phyloP scores from a whole-genome alignment of 2,797 vertebrate species.

The Sebastes dallii region DNA sequence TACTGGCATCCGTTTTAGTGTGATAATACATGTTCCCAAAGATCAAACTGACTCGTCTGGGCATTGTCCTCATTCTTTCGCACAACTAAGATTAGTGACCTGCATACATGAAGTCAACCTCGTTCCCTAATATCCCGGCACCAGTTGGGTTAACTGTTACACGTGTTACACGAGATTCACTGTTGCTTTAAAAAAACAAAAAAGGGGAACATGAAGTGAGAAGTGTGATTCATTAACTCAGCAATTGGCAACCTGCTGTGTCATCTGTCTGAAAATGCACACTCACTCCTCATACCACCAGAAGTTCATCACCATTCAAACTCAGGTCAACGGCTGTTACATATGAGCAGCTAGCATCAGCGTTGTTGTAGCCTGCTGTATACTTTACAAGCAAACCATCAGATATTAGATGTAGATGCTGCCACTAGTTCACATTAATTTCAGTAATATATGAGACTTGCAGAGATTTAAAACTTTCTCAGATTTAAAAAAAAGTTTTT shows the following conservation, averaged over 20 bases:
- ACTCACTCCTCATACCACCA: background rate
- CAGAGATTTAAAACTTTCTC: background rate
- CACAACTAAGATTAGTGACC: background rate
- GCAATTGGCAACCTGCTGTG: constrained; percentile 21
- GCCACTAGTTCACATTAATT: background rate
- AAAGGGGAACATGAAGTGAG: constrained; percentile 8
- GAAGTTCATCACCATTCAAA: background rate
- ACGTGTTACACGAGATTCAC: background rate
- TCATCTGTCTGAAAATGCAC: constrained; percentile 36
- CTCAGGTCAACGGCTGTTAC: background rate
- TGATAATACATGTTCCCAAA: background rate
- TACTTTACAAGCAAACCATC: background rate
- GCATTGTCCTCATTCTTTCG: background rate
- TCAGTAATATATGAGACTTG: background rate
- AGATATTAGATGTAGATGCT: background rate
- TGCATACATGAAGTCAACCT: background rate
- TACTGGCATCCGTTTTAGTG: background rate
- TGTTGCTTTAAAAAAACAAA: background rate
- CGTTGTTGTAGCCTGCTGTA: too few species aligned
- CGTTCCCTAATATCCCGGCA: background rate
- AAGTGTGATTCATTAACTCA: constrained; percentile 48
- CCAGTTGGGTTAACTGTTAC: background rate
- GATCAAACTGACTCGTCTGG: background rate
- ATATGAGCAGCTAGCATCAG: background rate
- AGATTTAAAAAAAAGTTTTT: background rate